Evolutionary conservation across 2,113 vertebrate species (phyloP).

Genomic region (Trematomus loennbergii): DNA sequence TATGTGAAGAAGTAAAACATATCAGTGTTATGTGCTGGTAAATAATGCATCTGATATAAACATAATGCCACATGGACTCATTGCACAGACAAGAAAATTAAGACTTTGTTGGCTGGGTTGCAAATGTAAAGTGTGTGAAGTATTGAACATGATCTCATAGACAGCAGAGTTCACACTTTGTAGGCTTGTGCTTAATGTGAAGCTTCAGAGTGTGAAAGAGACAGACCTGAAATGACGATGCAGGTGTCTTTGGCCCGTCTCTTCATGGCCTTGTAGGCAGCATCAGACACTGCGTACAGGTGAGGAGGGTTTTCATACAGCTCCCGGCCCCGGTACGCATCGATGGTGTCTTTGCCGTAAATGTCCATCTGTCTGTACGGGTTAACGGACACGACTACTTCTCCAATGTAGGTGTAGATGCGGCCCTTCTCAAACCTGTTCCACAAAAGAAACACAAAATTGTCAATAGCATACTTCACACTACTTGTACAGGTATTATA

Average conservation of each 20-base stretch:
- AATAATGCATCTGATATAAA: neutral
- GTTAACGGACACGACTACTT: constrained; percentile 94
- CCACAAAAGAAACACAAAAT: constrained; percentile 8
- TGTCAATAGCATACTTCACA: neutral
- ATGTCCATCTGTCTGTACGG: constrained; percentile 89
- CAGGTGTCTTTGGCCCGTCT: constrained; percentile 92
- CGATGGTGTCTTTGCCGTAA: constrained; percentile 86
- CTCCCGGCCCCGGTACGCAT: constrained; percentile 89
- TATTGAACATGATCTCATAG: neutral
- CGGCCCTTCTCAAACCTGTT: constrained; percentile 90
- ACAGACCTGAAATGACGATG: constrained; percentile 93
- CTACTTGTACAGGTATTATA: neutral
- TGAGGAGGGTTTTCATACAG: constrained; percentile 94
- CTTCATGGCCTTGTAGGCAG: constrained; percentile 96
- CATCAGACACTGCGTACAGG: constrained; percentile 91
- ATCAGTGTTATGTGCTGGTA: neutral
- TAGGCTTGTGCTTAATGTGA: neutral
- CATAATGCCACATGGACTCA: neutral
- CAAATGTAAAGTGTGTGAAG: neutral
- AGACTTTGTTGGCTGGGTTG: neutral
- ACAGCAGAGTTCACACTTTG: neutral
- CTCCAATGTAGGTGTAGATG: constrained; percentile 96
- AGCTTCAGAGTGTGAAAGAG: neutral
- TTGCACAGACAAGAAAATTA: neutral
- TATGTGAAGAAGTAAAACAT: neutral